These are phyloP conservation scores for Pyrgilauda ruficollis DNA, from an alignment of 2,113 vertebrate genomes.

Conservation along the genomic window DNA sequence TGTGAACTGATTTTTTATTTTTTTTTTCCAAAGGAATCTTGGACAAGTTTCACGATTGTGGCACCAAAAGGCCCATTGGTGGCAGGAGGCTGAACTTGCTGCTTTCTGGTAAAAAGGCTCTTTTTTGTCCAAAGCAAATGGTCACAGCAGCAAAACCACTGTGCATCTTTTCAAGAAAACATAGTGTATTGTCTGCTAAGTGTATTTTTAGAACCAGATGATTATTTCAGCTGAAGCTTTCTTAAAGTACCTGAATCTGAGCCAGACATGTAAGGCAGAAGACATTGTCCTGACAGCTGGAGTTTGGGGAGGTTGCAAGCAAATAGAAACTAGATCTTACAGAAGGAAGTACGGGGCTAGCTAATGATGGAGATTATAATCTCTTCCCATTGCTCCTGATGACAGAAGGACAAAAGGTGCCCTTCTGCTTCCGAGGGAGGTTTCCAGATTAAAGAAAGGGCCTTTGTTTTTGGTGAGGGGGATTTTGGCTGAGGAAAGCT, in stretches of 20 bases:
- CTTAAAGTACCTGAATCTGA: neutral
- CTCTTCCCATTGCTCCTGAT: neutral
- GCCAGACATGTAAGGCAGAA: neutral
- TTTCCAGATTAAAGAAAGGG: neutral
- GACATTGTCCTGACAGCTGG: neutral
- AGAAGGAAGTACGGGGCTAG: neutral
- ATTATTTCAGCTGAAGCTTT: neutral
- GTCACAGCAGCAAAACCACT: neutral
- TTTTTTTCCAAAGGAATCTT: neutral
- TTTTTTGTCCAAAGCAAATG: neutral
- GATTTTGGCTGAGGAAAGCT: neutral
- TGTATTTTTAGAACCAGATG: neutral
- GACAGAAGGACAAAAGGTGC: slow-evolving; percentile 14
- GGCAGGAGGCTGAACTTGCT: neutral
- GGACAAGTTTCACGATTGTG: neutral
- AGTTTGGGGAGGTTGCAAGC: neutral
- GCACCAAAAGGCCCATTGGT: neutral
- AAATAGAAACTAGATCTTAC: slow-evolving; percentile 33
- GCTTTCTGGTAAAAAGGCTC: neutral
- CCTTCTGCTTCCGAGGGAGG: slow-evolving; percentile 8
- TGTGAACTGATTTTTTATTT: neutral
- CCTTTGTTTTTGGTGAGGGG: neutral
- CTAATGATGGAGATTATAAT: neutral
- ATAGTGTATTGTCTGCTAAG: neutral
- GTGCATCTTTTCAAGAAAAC: neutral